Base-by-base conservation (phyloP, 2,888 invertebrate genomes). In the Acanthosepion pharaonis region DNA sequence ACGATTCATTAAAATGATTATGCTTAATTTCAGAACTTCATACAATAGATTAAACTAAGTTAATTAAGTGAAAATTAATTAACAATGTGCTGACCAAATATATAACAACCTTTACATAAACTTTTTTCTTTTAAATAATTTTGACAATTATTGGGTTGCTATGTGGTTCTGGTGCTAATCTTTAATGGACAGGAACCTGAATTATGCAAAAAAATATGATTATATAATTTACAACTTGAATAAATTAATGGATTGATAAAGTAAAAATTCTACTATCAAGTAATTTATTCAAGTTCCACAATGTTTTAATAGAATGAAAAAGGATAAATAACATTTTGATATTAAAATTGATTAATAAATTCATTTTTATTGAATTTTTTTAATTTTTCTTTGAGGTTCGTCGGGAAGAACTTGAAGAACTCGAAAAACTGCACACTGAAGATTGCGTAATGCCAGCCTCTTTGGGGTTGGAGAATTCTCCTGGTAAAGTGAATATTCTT, bases 381-480 rank as follows among this genome's bases (percentile, higher is more conserved):
- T 33, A 33, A 33, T 33, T 33, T 25, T 92, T 18, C n/a, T 49
- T 51, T 93, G 51, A 98, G 98, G 98, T 99, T 0, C 98, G 99
- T 94, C 99, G 99, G 97, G 99, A 99, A 97, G 99, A 99, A 97
- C 97, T 99, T 96, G 98, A 98, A 28, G 99, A 99, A 97, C 97
- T 99, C 94, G 99, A 99, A 97, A 98, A 98, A 92, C 98, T 99
- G 42, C 98, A 98, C 59, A 98, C 98, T 59, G 98, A 98, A 33
- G 98, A 98, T 97, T 99, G 99, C 97, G 98, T 98, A 96, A 96
- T 99, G 55, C 98, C 98, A 53, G 98, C 99, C 0, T 98, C 98
- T 95, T 98, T 99, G 18, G 98, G 99, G 0, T 98, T 98, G 5
- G 99, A 99, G 97, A 99, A 99, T 97, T 98, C 99, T 33, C 98